A percentile compares a stretch with the other conserved stretches of the same genome.
phyloP scores from a whole-genome alignment of 2,113 vertebrate genomes.

The Dissostichus mawsoni region DNA sequence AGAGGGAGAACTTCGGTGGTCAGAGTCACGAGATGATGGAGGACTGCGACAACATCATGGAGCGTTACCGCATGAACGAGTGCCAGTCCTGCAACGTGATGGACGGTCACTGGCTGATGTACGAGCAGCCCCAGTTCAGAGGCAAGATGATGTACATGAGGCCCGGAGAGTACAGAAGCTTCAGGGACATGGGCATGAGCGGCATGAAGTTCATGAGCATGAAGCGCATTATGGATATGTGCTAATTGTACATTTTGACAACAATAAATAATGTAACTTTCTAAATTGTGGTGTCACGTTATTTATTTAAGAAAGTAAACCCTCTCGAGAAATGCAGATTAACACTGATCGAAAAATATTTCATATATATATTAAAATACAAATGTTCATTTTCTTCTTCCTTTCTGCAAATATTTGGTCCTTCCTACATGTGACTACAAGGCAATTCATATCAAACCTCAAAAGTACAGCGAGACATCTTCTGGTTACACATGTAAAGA shows the following conservation, averaged over 20 bases:
- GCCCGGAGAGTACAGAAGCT: slow-evolving; percentile 81
- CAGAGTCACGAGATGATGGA: slow-evolving; percentile 66
- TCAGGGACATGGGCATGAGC: slow-evolving; percentile 73
- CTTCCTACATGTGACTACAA: too few relatives aligned
- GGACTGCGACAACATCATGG: slow-evolving; percentile 71
- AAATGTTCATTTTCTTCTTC: too few relatives aligned
- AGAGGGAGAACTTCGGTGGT: slow-evolving; percentile 70
- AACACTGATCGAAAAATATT: too few relatives aligned
- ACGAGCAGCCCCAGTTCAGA: slow-evolving; percentile 82
- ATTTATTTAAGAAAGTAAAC: background rate
- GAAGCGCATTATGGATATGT: slow-evolving; percentile 78
- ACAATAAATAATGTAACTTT: slow-evolving; percentile 60
- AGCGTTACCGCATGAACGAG: slow-evolving; percentile 76
- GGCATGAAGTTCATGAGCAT: slow-evolving; percentile 71
- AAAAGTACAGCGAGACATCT: background rate
- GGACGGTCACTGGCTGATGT: slow-evolving; percentile 86
- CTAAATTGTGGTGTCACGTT: slow-evolving; percentile 24
- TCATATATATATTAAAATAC: too few relatives aligned
- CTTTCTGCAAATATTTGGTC: too few relatives aligned
- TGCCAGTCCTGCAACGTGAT: slow-evolving; percentile 82
- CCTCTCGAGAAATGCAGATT: too few relatives aligned
- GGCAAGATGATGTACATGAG: slow-evolving; percentile 81
- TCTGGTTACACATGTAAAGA: background rate
- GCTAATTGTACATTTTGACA: slow-evolving; percentile 46
- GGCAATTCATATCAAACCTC: background rate